Evolutionary conservation across 92 coral and sea anemone species (phyloP).

Genomic region (Porites rus): DNA sequence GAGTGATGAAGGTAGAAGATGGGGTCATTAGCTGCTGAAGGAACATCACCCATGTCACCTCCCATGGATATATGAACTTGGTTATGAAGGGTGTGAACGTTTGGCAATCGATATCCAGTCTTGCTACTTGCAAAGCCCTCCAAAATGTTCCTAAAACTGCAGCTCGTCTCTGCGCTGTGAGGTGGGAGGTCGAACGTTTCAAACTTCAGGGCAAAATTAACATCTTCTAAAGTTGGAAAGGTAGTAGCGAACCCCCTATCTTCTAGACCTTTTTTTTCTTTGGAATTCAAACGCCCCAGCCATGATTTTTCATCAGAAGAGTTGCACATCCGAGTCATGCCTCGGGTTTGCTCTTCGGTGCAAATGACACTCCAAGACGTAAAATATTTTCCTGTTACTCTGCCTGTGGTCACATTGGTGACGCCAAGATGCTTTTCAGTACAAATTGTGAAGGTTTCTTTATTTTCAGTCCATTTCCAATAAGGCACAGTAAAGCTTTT

Average conservation of each 20-base stretch:
- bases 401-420: too few species aligned
- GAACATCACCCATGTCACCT: slow-evolving; percentile 54
- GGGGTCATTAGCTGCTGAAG: slow-evolving; percentile 67
- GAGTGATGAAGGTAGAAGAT: slow-evolving; percentile 58
- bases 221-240: slow-evolving; percentile 56
- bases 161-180: slow-evolving; percentile 3
- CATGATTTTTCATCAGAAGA: background rate
- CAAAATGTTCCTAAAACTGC: slow-evolving; percentile 47
- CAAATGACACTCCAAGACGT: too few species aligned
- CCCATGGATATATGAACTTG: slow-evolving; percentile 47
- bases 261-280: background rate
- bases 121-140: slow-evolving; percentile 53
- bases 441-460: too few species aligned
- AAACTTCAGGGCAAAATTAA: slow-evolving; percentile 52
- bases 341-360: too few species aligned
- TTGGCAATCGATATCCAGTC: slow-evolving; percentile 22
- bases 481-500: too few species aligned
- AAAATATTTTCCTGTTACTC: too few species aligned
- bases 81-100: slow-evolving; percentile 44
- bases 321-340: background rate
- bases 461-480: too few species aligned
- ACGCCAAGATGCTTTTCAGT: too few species aligned
- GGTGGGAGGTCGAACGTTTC: slow-evolving; percentile 41
- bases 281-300: background rate
- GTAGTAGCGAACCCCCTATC: slow-evolving; percentile 2